Evolutionary conservation across 2,797 vertebrate genomes (phyloP).

Genomic region (Epinephelus awoara): DNA sequence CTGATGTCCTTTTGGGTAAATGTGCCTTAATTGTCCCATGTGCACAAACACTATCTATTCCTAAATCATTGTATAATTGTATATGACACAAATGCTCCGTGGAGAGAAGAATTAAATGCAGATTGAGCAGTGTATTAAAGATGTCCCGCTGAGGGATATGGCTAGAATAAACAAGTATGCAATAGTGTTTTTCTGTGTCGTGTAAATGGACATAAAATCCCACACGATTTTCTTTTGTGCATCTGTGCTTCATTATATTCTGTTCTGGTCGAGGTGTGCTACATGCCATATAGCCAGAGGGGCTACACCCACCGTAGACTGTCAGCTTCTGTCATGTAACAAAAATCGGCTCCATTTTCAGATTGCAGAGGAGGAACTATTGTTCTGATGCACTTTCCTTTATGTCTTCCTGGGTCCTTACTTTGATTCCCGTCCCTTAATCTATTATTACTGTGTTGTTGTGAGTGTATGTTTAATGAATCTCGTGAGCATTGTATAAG

Average conservation of each 20-base stretch:
- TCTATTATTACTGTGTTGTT: slow-evolving; percentile 17
- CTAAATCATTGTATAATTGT: slow-evolving; percentile 17
- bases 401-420: neutral
- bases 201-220: slow-evolving; percentile 3
- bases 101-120: slow-evolving; percentile 13
- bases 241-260: slow-evolving; percentile 30
- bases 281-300: slow-evolving; percentile 11
- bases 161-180: slow-evolving; percentile 19
- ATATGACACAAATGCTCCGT: slow-evolving; percentile 21
- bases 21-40: neutral
- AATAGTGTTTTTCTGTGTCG: slow-evolving; percentile 12
- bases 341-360: slow-evolving; percentile 20
- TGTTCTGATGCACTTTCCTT: slow-evolving; percentile 36
- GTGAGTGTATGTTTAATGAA: slow-evolving; percentile 6
- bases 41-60: slow-evolving; percentile 7
- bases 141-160: neutral
- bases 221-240: slow-evolving; percentile 1
- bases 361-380: slow-evolving; percentile 32
- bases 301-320: slow-evolving; percentile 15
- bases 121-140: slow-evolving; percentile 24
- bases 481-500: neutral
- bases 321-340: slow-evolving; percentile 32
- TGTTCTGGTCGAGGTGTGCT: slow-evolving; percentile 18
- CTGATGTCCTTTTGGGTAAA: slow-evolving; percentile 19
- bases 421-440: slow-evolving; percentile 3